Conservation (phyloP, 2,113 vertebrate genomes). For the Pelodiscus sinensis region DNA sequence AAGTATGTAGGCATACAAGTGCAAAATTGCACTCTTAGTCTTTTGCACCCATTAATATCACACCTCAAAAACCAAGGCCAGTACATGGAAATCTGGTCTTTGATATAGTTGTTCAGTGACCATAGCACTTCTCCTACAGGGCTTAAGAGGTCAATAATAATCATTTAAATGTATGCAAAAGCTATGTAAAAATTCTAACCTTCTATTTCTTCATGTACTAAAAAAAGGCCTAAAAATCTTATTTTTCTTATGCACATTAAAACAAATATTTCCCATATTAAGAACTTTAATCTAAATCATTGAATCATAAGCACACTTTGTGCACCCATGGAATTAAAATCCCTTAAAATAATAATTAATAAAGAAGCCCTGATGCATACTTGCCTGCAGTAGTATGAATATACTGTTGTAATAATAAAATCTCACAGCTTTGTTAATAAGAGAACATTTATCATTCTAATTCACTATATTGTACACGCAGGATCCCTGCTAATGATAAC, state of each 20-base stretch:
- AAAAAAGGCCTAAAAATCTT: not conserved
- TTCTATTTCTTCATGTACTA: not conserved
- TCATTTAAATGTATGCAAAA: not conserved
- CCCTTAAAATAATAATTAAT: not conserved
- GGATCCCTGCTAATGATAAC: not conserved
- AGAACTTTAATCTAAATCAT: not conserved
- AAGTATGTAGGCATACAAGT: accelerated
- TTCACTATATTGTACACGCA: not conserved
- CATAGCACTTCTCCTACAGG: not conserved
- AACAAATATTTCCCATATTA: not conserved
- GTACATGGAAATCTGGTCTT: not conserved
- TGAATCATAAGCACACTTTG: not conserved
- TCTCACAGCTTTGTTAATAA: not conserved
- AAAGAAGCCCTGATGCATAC: not conserved
- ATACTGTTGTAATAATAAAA: not conserved
- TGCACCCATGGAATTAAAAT: not conserved
- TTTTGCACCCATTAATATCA: not conserved
- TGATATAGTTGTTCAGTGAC: not conserved
- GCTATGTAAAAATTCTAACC: not conserved
- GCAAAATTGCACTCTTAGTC: not conserved
- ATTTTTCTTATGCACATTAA: not conserved
- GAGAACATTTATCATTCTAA: conserved; percentile 1
- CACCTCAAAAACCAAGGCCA: not conserved
- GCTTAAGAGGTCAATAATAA: not conserved
- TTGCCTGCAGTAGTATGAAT: not conserved